These are phyloP conservation scores for Mustela nigripes DNA, from an alignment of 2,113 vertebrate species.

Conservation along the genomic window DNA sequence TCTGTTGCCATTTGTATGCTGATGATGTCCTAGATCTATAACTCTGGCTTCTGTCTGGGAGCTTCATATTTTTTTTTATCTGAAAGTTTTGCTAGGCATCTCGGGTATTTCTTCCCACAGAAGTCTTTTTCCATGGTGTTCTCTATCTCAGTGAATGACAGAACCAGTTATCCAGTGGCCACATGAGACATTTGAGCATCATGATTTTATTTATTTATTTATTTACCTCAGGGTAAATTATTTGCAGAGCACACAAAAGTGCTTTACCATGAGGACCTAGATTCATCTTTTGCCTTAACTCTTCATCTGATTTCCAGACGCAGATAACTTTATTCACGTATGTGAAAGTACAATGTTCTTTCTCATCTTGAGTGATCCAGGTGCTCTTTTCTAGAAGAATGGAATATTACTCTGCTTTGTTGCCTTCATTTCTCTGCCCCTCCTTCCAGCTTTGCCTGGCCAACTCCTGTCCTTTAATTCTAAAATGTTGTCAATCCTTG, in stretches of 20 bases:
- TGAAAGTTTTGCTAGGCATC: neutral
- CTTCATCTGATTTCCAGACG: neutral
- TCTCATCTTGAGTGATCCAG: neutral
- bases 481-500: neutral
- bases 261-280: neutral
- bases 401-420: neutral
- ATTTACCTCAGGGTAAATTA: neutral
- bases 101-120: neutral
- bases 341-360: neutral
- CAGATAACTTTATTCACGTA: neutral
- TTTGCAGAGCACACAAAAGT: neutral
- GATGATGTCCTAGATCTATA: neutral
- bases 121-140: neutral
- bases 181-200: neutral
- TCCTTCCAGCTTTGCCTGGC: neutral
- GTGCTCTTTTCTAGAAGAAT: neutral
- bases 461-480: neutral
- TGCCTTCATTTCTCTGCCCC: neutral
- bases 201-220: neutral
- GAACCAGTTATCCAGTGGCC: neutral
- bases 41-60: neutral
- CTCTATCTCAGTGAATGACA: neutral
- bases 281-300: neutral
- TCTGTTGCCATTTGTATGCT: neutral
- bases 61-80: neutral